A percentile compares a stretch with the other conserved stretches of the same genome.
Conservation (phyloP, 2,113 vertebrate species). For the Symphodus melops region DNA sequence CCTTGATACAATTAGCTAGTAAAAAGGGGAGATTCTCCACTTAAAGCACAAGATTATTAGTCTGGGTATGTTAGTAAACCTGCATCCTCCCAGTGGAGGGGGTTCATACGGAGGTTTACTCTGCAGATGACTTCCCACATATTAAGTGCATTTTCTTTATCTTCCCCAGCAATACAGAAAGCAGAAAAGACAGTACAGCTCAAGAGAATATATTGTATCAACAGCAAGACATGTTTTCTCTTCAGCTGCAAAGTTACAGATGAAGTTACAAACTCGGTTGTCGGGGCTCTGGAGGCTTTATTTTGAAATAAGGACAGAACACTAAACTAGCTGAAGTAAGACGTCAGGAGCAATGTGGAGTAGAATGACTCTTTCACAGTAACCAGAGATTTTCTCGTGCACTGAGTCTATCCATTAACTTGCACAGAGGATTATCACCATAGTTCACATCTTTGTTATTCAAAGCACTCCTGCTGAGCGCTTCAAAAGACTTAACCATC, state of each 20-base stretch:
- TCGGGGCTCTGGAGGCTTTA: too few relatives aligned
- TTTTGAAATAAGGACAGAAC: too few relatives aligned
- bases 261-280: too few relatives aligned
- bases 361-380: not conserved
- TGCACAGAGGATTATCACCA: slow-evolving; percentile 4
- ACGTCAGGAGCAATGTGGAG: too few relatives aligned
- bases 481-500: too few relatives aligned
- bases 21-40: slow-evolving; percentile 10
- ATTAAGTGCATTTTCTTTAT: not conserved
- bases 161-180: too few relatives aligned
- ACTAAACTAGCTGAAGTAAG: too few relatives aligned
- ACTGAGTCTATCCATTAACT: slow-evolving; percentile 9
- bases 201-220: too few relatives aligned
- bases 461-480: not conserved
- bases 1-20: slow-evolving; percentile 11
- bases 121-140: not conserved
- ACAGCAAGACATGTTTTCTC: too few relatives aligned
- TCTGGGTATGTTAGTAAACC: slow-evolving; percentile 1
- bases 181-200: not conserved
- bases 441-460: not conserved
- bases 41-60: slow-evolving; percentile 11
- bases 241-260: too few relatives aligned
- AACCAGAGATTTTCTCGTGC: not conserved
- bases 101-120: not conserved
- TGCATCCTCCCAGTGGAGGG: slow-evolving; percentile 12